Conservation (phyloP, 2,888 invertebrate genomes). For the Tolmerus cingulatus region DNA sequence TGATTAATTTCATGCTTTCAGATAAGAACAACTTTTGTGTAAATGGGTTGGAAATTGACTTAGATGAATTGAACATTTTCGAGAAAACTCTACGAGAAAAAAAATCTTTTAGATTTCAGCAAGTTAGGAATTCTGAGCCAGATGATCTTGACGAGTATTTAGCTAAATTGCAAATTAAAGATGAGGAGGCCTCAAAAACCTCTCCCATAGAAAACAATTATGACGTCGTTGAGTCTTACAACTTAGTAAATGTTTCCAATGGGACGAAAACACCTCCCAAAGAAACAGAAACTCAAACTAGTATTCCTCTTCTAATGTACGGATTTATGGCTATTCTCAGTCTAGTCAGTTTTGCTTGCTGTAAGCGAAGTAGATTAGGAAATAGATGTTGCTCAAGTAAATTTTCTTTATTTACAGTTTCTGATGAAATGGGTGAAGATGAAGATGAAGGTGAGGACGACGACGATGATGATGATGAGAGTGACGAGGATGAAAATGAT, state of each 20-base stretch:
- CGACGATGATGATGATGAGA: constrained; percentile 65
- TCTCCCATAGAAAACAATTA: neutral
- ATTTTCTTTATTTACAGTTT: constrained; percentile 52
- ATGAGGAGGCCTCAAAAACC: constrained; percentile 45
- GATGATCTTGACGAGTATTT: constrained; percentile 63
- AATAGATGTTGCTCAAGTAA: constrained; percentile 53
- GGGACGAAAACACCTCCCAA: neutral
- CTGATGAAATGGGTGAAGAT: constrained; percentile 55
- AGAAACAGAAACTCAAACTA: neutral
- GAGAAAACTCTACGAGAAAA: constrained; percentile 60
- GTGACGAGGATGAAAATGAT: constrained; percentile 69
- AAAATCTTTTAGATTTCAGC: constrained; percentile 47
- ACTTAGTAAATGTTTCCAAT: neutral
- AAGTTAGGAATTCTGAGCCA: constrained; percentile 42
- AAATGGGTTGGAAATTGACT: constrained; percentile 64
- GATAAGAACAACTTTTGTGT: constrained; percentile 60
- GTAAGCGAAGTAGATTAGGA: constrained; percentile 54
- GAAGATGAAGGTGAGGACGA: constrained; percentile 68
- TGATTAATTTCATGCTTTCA: constrained; percentile 54
- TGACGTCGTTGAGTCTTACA: neutral
- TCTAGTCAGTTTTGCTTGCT: constrained; percentile 59
- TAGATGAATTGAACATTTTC: constrained; percentile 61
- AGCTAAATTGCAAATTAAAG: constrained; percentile 52
- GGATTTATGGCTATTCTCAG: constrained; percentile 62
- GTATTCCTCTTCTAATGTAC: constrained; percentile 59